These are phyloP conservation scores for Orchesellides sinensis DNA, from an alignment of 2,888 invertebrate species.

Conservation along the genomic window DNA sequence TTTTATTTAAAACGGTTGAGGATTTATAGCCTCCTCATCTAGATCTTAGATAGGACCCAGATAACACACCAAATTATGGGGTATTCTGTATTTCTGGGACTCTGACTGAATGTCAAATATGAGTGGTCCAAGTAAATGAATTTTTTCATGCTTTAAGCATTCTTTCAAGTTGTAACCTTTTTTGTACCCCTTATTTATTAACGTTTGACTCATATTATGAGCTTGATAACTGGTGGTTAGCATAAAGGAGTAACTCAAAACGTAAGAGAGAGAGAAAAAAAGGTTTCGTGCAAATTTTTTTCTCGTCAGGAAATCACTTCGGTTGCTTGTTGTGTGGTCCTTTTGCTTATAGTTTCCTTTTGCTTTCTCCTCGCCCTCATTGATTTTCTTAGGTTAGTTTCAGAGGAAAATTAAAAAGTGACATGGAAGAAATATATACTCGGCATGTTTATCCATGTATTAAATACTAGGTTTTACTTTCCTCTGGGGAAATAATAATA, in stretches of 20 bases:
- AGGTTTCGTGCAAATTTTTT: slow-evolving; percentile 56
- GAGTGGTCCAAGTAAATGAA: slow-evolving; percentile 56
- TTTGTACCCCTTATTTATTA: slow-evolving; percentile 42
- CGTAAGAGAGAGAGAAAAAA: too few relatives aligned
- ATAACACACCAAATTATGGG: slow-evolving; percentile 62
- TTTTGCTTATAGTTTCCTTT: slow-evolving; percentile 5
- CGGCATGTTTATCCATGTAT: too few relatives aligned
- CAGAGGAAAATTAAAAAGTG: background rate
- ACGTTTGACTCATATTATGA: slow-evolving; percentile 26
- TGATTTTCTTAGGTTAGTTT: background rate
- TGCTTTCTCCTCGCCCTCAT: background rate
- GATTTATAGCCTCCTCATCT: slow-evolving; percentile 60
- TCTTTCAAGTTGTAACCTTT: slow-evolving; percentile 5
- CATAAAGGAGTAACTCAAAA: too few relatives aligned
- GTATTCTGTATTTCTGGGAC: slow-evolving; percentile 49
- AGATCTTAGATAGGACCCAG: slow-evolving; percentile 45
- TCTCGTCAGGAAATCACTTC: slow-evolving; percentile 44
- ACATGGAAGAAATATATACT: background rate
- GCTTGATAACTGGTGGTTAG: slow-evolving; percentile 10
- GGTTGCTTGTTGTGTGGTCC: slow-evolving; percentile 57
- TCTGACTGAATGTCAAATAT: slow-evolving; percentile 61
- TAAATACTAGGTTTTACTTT: background rate
- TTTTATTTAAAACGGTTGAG: slow-evolving; percentile 52
- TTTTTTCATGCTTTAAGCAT: slow-evolving; percentile 45
- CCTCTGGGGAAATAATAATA: too few relatives aligned